phyloP scores from a whole-genome alignment of 2,797 vertebrate genomes.

The Agapornis canus region DNA sequence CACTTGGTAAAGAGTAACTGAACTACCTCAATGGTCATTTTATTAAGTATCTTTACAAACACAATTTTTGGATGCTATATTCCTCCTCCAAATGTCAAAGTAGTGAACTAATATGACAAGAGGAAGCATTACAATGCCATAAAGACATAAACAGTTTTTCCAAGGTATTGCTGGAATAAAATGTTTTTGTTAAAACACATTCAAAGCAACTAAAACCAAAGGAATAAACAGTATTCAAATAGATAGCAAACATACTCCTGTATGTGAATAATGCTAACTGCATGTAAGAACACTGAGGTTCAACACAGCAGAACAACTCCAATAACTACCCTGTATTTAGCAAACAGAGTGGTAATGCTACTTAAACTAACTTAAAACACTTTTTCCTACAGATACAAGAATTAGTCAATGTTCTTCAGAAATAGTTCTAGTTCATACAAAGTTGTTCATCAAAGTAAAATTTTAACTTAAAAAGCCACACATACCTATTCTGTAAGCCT shows the following conservation, averaged over 20 bases:
- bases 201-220: constrained; percentile 27
- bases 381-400: not conserved
- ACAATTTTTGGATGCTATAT: not conserved
- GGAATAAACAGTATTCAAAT: constrained; percentile 4
- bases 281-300: not conserved
- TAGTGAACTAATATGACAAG: not conserved
- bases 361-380: not conserved
- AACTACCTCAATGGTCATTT: not conserved
- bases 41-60: not conserved
- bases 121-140: not conserved
- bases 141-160: not conserved
- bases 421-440: not conserved
- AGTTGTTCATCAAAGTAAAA: not conserved
- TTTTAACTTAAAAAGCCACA: not conserved
- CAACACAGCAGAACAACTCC: not conserved
- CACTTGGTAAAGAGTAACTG: not conserved
- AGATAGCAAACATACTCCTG: not conserved
- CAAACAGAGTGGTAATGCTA: not conserved
- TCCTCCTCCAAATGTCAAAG: not conserved
- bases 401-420: not conserved
- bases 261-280: not conserved
- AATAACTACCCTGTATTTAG: not conserved
- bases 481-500: not conserved
- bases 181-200: constrained; percentile 3
- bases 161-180: not conserved